Conservation (phyloP, 2,888 invertebrate species). For the Bellardia bayeri region DNA sequence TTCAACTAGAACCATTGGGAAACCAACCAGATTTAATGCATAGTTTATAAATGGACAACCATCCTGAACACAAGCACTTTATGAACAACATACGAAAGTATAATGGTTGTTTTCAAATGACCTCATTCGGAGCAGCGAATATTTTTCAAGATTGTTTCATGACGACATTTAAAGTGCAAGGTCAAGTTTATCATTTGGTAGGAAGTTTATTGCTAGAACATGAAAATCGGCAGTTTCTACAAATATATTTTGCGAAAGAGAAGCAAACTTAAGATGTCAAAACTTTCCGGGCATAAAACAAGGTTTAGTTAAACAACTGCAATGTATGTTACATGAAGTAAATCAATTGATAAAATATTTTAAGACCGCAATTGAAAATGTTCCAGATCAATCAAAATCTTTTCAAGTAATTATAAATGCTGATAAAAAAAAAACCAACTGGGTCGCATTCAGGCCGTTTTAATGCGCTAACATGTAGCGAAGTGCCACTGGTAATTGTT, state of each 20-base stretch:
- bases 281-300: conserved; percentile 11
- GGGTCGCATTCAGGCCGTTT: conserved; percentile 3
- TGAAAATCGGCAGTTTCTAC: conserved; percentile 12
- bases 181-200: conserved; percentile 11
- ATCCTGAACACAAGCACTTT: too few species aligned
- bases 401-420: conserved; percentile 16
- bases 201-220: neutral
- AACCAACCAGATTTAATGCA: neutral
- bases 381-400: neutral
- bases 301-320: neutral
- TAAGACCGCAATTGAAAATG: conserved; percentile 21
- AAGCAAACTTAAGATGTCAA: neutral
- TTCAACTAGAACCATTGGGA: neutral
- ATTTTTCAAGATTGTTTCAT: neutral
- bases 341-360: conserved; percentile 1
- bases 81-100: too few species aligned
- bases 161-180: conserved; percentile 2
- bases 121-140: too few species aligned
- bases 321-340: conserved; percentile 11
- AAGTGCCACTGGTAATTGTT: conserved; percentile 31
- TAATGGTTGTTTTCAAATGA: too few species aligned
- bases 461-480: conserved; percentile 14
- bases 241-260: conserved; percentile 44
- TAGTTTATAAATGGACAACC: neutral
- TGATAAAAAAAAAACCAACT: conserved; percentile 8